Base-by-base conservation (phyloP, 2,888 invertebrate species). In the Endomychus coccineus region DNA sequence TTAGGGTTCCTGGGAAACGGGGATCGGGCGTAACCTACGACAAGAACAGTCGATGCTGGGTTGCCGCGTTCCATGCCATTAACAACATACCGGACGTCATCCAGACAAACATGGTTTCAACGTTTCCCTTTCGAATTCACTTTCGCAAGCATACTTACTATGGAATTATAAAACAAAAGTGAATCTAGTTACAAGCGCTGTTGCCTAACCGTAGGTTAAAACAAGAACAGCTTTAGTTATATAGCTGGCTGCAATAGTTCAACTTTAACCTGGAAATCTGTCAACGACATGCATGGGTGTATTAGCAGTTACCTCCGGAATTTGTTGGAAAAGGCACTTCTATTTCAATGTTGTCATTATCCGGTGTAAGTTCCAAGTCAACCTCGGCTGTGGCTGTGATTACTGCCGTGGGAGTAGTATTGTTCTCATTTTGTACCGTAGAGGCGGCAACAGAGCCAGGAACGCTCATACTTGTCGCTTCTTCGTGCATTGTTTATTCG, bases 391-490 rank as follows among this genome's bases (percentile, higher is more conserved):
- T 69, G 62, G 58, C 60, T 50, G 64, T 59, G 43, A 56, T 49
- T 64, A 68, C 59, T 64, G 63, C 66, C 40, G 56, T 52, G 43
- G 61, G 52, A 38, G 38, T 27, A 38, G 56, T 56, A 49, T 58
- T 59, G 56, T 62, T 59, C 51, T 61, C 59, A 48, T 54, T 57
- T 54, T 62, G 70, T 62, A 70, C 74, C 59, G 76, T 71, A 59
- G 78, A 75, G 60, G 75, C 77, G 70, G 72, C 74, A 71, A 76
- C 69, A 59, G 68, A 71, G 73, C 74, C 70, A 61, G 76, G 75
- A 66, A 75, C 70, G 70, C 74, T 76, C 71, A 76, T 74, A 73
- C 75, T 75, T 63, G 75, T 72, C 71, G 77, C 75, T 70, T 77
- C 77, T 73, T 78, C 77, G 71, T 78, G 76, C 78, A 78, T 78